Percentiles rank a stretch among this genome's conserved stretches.
These are phyloP conservation scores for Fulica atra DNA, from an alignment of 2,113 vertebrate species.

Conservation along the genomic window DNA sequence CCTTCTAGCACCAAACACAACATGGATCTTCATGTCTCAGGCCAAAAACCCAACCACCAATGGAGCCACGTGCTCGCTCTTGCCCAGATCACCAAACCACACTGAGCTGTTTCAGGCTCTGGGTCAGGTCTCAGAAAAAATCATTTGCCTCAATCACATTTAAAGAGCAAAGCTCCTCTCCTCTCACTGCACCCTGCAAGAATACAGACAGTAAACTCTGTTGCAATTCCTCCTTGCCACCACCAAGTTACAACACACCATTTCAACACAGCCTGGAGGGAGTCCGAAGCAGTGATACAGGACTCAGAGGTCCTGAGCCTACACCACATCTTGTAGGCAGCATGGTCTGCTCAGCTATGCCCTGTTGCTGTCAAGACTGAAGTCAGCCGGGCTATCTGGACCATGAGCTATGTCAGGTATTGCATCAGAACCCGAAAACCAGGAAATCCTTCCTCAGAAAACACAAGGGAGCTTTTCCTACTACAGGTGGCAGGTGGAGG, in stretches of 20 bases:
- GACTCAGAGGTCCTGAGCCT: background rate
- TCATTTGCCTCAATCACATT: background rate
- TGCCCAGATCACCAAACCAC: background rate
- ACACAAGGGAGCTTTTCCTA: background rate
- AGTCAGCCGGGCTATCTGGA: background rate
- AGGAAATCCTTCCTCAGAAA: background rate
- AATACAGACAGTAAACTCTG: background rate
- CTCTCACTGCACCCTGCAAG: background rate
- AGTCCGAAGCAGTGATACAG: background rate
- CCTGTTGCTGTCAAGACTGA: background rate
- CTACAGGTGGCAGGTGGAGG: background rate
- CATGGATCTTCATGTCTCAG: background rate
- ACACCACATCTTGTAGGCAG: background rate
- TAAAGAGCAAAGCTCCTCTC: background rate
- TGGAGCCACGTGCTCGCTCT: background rate
- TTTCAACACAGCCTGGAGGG: background rate
- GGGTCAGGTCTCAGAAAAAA: background rate
- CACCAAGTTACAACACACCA: background rate
- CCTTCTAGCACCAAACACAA: background rate
- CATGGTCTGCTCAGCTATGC: background rate
- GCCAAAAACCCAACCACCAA: background rate
- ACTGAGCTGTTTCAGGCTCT: background rate
- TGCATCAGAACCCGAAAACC: background rate
- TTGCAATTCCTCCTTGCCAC: background rate
- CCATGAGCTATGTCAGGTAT: fast-evolving